Evolutionary conservation across 2,113 vertebrate genomes (phyloP).

Genomic region (Microcebus jonahi): DNA sequence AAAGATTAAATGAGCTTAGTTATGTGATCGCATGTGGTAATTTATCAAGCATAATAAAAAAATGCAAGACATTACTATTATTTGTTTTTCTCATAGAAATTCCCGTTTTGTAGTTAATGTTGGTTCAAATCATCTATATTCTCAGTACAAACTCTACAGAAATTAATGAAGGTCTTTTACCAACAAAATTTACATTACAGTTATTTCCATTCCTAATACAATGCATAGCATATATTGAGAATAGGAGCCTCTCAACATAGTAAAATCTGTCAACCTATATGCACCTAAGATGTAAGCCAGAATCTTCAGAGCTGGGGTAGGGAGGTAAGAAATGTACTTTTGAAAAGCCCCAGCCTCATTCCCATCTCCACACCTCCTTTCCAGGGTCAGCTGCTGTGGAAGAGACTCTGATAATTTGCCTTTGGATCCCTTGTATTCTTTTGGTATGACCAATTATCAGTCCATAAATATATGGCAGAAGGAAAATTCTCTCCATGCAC

Average conservation of each 20-base stretch:
- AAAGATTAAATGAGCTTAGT: slow-evolving; percentile 34
- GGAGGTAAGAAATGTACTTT: background rate
- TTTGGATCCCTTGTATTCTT: background rate
- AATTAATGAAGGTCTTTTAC: slow-evolving; percentile 26
- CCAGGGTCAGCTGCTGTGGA: background rate
- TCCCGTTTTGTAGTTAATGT: background rate
- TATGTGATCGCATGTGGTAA: background rate
- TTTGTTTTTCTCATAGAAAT: slow-evolving; percentile 30
- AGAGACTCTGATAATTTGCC: background rate
- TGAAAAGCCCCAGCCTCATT: background rate
- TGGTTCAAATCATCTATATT: background rate
- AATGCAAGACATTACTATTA: background rate
- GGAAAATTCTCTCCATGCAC: background rate
- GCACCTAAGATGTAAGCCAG: background rate
- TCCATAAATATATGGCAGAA: background rate
- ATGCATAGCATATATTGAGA: background rate
- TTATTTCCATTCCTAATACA: background rate
- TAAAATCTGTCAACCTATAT: background rate
- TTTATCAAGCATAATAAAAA: background rate
- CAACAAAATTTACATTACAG: background rate
- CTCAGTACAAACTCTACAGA: background rate
- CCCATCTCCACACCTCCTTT: background rate
- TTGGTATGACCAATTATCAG: background rate
- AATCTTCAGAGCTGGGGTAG: background rate
- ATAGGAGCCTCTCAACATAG: background rate